Evolutionary conservation across 1,140 invertebrate species (phyloP), one percentile per base, ranked within the genome.

Genomic region (Rhyzopertha dominica): DNA sequence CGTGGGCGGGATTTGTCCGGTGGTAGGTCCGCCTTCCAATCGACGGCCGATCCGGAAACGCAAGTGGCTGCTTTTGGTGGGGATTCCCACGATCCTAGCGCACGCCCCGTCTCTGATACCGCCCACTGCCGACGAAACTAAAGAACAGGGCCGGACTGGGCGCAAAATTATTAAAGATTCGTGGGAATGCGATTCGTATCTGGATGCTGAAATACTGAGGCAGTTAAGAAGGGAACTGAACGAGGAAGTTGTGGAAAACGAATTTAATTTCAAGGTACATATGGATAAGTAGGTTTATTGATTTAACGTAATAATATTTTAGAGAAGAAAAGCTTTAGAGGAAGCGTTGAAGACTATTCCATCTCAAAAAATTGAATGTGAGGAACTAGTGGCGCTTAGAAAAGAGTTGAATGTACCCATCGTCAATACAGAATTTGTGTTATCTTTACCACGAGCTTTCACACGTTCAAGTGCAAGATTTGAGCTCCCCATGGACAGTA

Each of bases 351-450:
- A 78, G 20, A 73, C 71, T 10, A 57, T 71, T 9, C 62, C 71
- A 0, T 65, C 69, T 24, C 51, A 57, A 14, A 72, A 71, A 37
- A 93, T 69, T 95, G 93, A 70, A 97, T 99, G 51, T 93, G 95
- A 74, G 91, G 91, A 61, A 95, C 90, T 37, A 84, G 87, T 61
- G 95, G 90, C 34, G 95, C 72, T 22, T 90, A 94, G 61, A 95
- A 84, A 18, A 80, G 80, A 51, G 96, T 74, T 68, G 8, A 62
- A 68, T 23, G 58, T 62, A 46, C 59, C 55, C 7, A 57, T 62
- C 5, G 66, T 69, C 5, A 70, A 71, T 43, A 62, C 70, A 3
- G 70, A 71, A n/a, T 67, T 69, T 35, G 76, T 74, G 69, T 65
- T 81, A 20, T 75, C 75, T 42, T 62, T 79, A 23, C 80, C 80